Conservation (phyloP, 2,113 vertebrate genomes). For the Eurystomus gularis region DNA sequence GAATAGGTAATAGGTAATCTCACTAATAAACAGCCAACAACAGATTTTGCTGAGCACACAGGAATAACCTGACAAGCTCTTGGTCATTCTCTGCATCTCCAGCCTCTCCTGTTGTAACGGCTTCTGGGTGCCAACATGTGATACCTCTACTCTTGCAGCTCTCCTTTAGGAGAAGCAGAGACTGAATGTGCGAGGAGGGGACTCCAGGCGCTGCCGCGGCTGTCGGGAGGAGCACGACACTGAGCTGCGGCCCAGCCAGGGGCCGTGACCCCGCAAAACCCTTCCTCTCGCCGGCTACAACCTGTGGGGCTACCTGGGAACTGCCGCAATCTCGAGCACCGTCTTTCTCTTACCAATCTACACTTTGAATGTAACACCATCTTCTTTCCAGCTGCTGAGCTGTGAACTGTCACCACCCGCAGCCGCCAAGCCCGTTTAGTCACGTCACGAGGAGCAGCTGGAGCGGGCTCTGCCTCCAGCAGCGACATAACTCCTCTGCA, state of each 20-base stretch:
- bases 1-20: not conserved
- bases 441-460: accelerated
- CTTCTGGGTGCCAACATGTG: not conserved
- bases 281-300: accelerated
- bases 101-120: not conserved
- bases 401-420: accelerated
- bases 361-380: not conserved
- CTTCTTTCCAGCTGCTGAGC: not conserved
- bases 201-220: not conserved
- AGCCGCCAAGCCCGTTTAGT: not conserved
- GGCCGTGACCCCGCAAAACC: accelerated
- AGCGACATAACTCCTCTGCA: no score
- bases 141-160: not conserved
- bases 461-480: no score
- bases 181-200: accelerated
- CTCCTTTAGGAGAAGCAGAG: no score
- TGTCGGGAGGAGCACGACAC: accelerated
- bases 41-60: accelerated
- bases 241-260: accelerated
- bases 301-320: no score
- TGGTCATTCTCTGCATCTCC: not conserved
- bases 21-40: not conserved
- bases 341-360: not conserved
- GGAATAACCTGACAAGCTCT: not conserved
- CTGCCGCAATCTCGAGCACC: accelerated